Evolutionary conservation across 2,113 vertebrate species (phyloP).

Genomic region (Struthio camelus): DNA sequence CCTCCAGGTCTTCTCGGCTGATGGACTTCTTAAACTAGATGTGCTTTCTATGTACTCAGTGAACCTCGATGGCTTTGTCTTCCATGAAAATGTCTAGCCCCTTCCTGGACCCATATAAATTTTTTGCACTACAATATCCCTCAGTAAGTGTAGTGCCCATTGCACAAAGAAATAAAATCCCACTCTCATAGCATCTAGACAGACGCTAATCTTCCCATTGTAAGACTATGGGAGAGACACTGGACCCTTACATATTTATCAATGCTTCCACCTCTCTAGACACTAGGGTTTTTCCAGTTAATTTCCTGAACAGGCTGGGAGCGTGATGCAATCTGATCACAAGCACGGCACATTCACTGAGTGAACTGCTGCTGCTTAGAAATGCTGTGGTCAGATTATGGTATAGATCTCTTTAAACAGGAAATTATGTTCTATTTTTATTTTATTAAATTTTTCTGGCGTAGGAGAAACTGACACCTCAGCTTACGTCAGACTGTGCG

Average conservation of each 20-base stretch:
- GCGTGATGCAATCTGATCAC: background rate
- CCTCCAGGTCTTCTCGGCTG: background rate
- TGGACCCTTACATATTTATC: background rate
- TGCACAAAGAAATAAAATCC: background rate
- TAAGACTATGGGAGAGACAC: background rate
- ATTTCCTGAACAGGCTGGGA: slow-evolving; percentile 45
- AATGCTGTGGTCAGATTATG: background rate
- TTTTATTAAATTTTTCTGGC: slow-evolving; percentile 42
- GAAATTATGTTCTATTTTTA: slow-evolving; percentile 64
- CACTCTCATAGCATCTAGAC: background rate
- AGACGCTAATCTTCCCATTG: background rate
- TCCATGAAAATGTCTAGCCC: background rate
- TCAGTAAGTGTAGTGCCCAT: background rate
- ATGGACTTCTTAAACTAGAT: background rate
- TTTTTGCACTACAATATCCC: background rate
- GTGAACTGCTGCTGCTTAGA: slow-evolving; percentile 11
- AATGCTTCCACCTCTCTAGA: background rate
- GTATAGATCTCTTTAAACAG: slow-evolving; percentile 22
- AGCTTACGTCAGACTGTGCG: slow-evolving; percentile 2
- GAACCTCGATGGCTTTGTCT: background rate
- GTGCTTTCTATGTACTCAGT: background rate
- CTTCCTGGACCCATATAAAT: background rate
- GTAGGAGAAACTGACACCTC: background rate
- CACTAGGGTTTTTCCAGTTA: background rate
- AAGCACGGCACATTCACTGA: accelerated